These are phyloP conservation scores for Gymnorhina tibicen DNA, from an alignment of 2,113 vertebrate species.

Conservation along the genomic window DNA sequence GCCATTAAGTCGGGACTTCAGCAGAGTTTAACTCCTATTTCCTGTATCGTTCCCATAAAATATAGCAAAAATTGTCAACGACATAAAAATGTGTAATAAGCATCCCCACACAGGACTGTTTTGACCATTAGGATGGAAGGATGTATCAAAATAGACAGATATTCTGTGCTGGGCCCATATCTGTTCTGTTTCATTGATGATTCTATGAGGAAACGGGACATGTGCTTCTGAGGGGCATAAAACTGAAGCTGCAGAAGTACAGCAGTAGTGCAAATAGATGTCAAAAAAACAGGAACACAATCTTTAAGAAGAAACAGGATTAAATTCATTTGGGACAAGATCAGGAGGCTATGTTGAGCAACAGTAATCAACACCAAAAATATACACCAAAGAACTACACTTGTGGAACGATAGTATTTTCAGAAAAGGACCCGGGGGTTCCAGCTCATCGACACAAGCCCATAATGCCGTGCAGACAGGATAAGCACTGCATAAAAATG, in stretches of 20 bases:
- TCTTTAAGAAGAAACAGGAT: not conserved
- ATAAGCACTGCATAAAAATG: not conserved
- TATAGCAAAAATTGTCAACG: not conserved
- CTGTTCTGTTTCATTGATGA: not conserved
- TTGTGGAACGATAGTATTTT: not conserved
- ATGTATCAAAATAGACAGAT: not conserved
- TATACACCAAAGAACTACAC: not conserved
- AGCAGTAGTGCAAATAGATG: not conserved
- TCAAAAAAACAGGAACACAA: not conserved
- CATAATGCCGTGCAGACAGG: not conserved
- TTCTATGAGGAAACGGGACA: not conserved
- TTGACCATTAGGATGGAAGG: not conserved
- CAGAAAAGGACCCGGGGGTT: not conserved
- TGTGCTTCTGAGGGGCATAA: not conserved
- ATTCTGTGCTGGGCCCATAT: not conserved
- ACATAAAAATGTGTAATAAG: not conserved
- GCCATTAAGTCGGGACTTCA: not conserved
- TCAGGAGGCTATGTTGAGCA: not conserved
- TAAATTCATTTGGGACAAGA: not conserved
- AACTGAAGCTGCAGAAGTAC: not conserved
- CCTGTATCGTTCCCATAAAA: not conserved
- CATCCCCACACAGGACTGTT: not conserved
- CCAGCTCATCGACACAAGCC: not conserved
- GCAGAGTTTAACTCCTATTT: not conserved
- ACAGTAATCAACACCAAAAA: not conserved